These are phyloP conservation scores for Brachypodius melanocephalos DNA, from an alignment of 2,113 vertebrate genomes.

Conservation along the genomic window DNA sequence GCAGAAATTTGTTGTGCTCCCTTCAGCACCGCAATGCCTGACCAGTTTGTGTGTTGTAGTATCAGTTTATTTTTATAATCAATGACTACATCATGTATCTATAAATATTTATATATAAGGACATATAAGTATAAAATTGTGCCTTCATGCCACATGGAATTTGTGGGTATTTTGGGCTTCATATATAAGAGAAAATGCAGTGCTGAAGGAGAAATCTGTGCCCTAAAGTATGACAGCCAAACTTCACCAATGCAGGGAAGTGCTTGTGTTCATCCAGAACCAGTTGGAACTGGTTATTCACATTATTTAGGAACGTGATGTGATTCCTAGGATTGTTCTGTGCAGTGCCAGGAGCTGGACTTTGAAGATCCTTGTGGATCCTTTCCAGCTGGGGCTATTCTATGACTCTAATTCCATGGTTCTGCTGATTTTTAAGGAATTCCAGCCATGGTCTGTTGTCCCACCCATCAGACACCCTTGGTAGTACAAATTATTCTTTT, in stretches of 20 bases:
- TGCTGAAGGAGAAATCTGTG: not conserved
- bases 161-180: not conserved
- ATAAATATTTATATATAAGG: not conserved
- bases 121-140: not conserved
- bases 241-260: not conserved
- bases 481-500: not conserved
- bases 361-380: not conserved
- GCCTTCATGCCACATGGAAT: not conserved
- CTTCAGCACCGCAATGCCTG: not conserved
- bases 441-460: accelerated
- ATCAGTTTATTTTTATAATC: not conserved
- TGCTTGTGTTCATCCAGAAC: not conserved
- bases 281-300: not conserved
- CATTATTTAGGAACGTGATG: not conserved
- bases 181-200: not conserved
- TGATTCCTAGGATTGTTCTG: not conserved
- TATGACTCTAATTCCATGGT: not conserved
- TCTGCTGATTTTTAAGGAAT: not conserved
- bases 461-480: not conserved
- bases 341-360: not conserved
- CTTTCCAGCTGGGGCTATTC: not conserved
- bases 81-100: not conserved
- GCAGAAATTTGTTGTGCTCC: not conserved
- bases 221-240: not conserved
- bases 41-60: not conserved